Base-by-base conservation (phyloP, 2,888 invertebrate genomes). In the Pollenia labialis region DNA sequence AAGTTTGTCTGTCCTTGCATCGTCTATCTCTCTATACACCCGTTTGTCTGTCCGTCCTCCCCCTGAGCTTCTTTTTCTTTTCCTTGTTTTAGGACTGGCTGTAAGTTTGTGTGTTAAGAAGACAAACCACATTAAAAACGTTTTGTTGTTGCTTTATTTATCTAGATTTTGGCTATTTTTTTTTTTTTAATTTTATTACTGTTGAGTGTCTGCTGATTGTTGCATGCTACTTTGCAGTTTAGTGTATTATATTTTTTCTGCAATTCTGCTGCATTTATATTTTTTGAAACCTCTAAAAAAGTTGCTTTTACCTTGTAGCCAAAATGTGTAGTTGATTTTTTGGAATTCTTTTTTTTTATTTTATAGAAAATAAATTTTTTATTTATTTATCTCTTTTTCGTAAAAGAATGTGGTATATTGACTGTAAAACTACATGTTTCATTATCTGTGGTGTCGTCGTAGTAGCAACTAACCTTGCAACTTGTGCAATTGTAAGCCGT, bases 201-300 rank as follows among this genome's bases (percentile, higher is more conserved):
- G 42, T 44, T 77, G 77, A 77, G 40, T 66, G 72, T 79, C 72
- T 84, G 72, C 50, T 66, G 66, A 50, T 58, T 81, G 85, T 81
- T 85, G 85, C 85, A 81, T 75, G 75, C 71, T 71, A 69, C 66
- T 75, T 85, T 71, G 75, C 85, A 56, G 75, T 85, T 72, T 56
- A 46, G 10, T 48, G 23, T 12, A 16, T 58, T 32, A 42, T 68
- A 58, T 85, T 69, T 54, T 18, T 14, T 46, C 32, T 66, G 40
- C 81, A 46, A 14, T 40, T 48, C 12, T 68, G 50, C 68, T 40
- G 0, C 42, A 14, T 50, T 16, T 56, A 23, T 18, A 42, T 58
- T 42, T 40, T 66, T 50, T 60, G 9, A 56, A 32, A 48, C 64
- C 52, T 64, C 72, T 72, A 66, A 74, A 81, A 23, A 81, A 74